Percentiles rank a stretch among this genome's conserved stretches.
Conservation (phyloP, 92 coral and sea anemone genomes). For the Epizoanthus rinbou region DNA sequence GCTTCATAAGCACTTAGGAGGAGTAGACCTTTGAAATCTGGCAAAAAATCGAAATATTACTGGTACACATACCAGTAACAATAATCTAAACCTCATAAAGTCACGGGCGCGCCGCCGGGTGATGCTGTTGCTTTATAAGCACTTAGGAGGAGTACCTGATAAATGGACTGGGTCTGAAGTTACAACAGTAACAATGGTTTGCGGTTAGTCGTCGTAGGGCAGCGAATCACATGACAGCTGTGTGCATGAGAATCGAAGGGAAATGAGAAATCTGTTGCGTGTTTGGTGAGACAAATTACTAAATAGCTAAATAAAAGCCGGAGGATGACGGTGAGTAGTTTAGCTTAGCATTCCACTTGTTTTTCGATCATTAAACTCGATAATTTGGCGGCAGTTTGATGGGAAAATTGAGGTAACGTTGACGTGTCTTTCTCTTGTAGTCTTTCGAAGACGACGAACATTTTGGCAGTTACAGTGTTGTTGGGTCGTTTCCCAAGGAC, state of each 20-base stretch:
- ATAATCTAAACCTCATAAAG: too few relatives aligned
- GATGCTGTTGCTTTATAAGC: too few relatives aligned
- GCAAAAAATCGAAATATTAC: too few relatives aligned
- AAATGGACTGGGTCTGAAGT: conserved; percentile 24
- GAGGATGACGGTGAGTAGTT: conserved; percentile 31
- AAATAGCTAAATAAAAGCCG: background rate
- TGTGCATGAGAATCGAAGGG: conserved; percentile 2
- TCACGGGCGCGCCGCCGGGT: too few relatives aligned
- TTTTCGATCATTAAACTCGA: background rate
- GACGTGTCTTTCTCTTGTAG: conserved; percentile 39
- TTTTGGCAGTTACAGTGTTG: conserved; percentile 96
- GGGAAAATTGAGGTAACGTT: background rate
- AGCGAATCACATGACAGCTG: conserved; percentile 39
- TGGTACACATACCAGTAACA: too few relatives aligned
- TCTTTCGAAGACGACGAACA: conserved; percentile 94
- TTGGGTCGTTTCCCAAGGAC: conserved; percentile 98
- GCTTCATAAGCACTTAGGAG: too few relatives aligned
- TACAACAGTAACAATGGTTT: conserved; percentile 7
- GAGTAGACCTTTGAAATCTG: too few relatives aligned
- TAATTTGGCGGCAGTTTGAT: background rate
- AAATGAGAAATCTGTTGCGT: background rate
- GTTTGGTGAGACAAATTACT: background rate
- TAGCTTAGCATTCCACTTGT: background rate
- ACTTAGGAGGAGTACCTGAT: too few relatives aligned
- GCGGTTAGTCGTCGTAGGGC: conserved; percentile 15